Evolutionary conservation across 2,888 invertebrate genomes (phyloP).

Genomic region (Melikaiella ostensackeni): DNA sequence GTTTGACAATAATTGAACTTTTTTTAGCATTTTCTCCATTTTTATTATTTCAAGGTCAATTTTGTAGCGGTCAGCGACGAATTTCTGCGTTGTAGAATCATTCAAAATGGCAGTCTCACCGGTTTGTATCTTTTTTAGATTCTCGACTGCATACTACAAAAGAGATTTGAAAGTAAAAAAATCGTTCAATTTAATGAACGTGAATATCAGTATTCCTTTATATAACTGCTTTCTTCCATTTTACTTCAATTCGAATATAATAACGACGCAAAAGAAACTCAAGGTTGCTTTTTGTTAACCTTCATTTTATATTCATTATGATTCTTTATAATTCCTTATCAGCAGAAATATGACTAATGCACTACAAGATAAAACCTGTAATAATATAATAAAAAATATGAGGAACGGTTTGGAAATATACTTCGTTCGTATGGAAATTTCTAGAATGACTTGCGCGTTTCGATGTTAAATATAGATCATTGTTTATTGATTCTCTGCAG

Average conservation of each 20-base stretch:
- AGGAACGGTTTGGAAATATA: background rate
- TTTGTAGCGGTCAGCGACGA: background rate
- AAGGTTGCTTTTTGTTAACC: background rate
- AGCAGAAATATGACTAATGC: background rate
- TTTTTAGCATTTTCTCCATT: background rate
- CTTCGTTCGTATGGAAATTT: background rate
- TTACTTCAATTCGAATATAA: background rate
- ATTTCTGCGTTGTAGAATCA: conserved; percentile 9
- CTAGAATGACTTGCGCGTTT: background rate
- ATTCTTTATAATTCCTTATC: background rate
- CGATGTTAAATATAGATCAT: background rate
- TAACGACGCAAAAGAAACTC: background rate
- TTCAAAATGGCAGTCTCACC: conserved; percentile 21
- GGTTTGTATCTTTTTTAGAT: too few relatives aligned
- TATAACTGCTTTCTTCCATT: background rate
- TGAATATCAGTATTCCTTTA: background rate
- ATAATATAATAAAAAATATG: background rate
- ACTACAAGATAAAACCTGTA: background rate
- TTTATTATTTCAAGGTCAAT: conserved; percentile 3
- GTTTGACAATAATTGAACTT: background rate
- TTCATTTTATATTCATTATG: background rate
- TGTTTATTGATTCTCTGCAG: background rate
- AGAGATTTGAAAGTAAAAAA: too few relatives aligned
- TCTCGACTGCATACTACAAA: too few relatives aligned
- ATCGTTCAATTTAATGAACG: rapidly evolving